Base-by-base conservation (phyloP, 2,113 vertebrate genomes). In the Rana temporaria region DNA sequence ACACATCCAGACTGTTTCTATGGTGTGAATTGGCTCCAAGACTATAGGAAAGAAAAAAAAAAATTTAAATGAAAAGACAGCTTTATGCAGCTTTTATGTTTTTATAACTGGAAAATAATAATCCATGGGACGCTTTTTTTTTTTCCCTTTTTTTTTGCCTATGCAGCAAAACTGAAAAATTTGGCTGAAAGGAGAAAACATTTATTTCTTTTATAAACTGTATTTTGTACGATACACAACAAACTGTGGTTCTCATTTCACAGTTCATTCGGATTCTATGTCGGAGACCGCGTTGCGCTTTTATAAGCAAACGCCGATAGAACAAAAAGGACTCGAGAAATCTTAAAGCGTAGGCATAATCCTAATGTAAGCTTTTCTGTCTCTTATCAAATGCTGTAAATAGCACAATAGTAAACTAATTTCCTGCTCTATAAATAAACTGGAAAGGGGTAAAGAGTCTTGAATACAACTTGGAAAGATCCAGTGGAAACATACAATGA, bases 401-500 rank as follows among this genome's bases (percentile, higher is more conserved):
- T 22, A 17, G 38, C 17, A 53, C 19, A 52, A 53, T 20, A 52
- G 53, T 22, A 18, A 74, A 59, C 53, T 71, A 9, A 55, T 71
- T 22, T 70, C 20, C 16, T 69, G 20, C n/a, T 60, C 59, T 60
- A 60, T 60, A 24, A 63, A 63, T 63, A 63, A 63, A 63, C 60
- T 15, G 11, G 60, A 24, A 48, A 24, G 60, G 60, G 14, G 0
- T 63, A 63, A 14, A 22, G 1, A 48, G 20, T n/a, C 32, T 30
- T 18, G 26, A 34, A 34, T 2, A 32, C 34, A 52, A 71, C 68
- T 24, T 63, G 22, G 60, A 26, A 70, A 70, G 18, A 70, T 70
- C 67, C 48, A 70, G 53, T 14, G 48, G 48, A 71, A 55, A 65
- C 26, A 65, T 18, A 26, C 52, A 8, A 17, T 53, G 9, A 26